Conservation (phyloP, 2,113 vertebrate species). For the Mesitornis unicolor region DNA sequence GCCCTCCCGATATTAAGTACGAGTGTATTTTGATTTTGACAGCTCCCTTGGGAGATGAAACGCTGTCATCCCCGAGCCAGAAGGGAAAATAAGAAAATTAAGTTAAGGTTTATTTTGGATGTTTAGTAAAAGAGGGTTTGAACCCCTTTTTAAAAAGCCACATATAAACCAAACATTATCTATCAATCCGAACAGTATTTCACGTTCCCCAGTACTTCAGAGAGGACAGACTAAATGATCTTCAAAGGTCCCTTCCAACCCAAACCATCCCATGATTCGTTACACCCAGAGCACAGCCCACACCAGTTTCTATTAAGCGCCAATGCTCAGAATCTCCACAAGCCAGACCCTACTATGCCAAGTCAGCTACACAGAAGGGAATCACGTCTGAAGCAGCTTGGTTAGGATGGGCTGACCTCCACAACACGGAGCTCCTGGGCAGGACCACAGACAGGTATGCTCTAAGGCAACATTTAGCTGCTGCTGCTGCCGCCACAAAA, state of each 20-base stretch:
- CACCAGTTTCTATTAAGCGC: not conserved
- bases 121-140: not conserved
- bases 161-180: not conserved
- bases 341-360: not conserved
- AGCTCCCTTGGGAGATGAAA: not conserved
- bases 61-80: not conserved
- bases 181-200: not conserved
- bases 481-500: not conserved
- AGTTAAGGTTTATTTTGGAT: not conserved
- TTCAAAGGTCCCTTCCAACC: not conserved
- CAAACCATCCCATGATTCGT: not conserved
- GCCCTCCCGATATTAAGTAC: not conserved
- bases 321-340: not conserved
- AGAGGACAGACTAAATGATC: not conserved
- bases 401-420: not conserved
- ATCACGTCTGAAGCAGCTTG: not conserved
- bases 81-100: not conserved
- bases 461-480: not conserved
- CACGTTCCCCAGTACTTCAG: not conserved
- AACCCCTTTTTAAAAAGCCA: not conserved
- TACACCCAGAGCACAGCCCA: not conserved
- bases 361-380: not conserved
- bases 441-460: not conserved
- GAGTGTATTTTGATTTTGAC: not conserved
- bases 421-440: not conserved